A percentile compares a stretch with the other conserved stretches of the same genome.
phyloP scores from a whole-genome alignment of 2,888 invertebrate species.

The Conistra vaccinii region DNA sequence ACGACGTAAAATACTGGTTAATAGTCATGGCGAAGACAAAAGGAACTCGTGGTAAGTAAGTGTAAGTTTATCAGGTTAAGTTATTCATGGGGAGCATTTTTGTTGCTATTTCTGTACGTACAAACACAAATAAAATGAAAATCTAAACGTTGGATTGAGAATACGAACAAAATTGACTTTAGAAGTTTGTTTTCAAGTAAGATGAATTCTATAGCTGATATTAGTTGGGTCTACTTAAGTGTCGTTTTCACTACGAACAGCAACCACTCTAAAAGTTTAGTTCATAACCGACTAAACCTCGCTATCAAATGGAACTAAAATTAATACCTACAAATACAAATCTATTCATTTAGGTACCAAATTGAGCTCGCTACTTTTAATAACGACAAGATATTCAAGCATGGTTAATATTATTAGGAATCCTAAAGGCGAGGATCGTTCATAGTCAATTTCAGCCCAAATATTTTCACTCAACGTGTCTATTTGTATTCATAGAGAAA shows the following conservation, averaged over 20 bases:
- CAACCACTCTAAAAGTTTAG: constrained; percentile 10
- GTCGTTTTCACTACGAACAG: neutral
- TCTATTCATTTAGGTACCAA: neutral
- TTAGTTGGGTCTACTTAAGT: too few species aligned
- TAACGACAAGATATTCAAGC: constrained; percentile 3
- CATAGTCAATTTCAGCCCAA: constrained; percentile 78
- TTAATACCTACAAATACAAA: neutral
- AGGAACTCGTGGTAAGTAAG: constrained; percentile 24
- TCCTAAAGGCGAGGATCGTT: constrained; percentile 69
- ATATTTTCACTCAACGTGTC: constrained; percentile 80
- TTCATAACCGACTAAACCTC: constrained; percentile 7
- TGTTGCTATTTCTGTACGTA: neutral
- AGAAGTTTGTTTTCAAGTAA: too few species aligned
- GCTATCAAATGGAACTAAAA: constrained; percentile 1
- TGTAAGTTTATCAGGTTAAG: constrained; percentile 31
- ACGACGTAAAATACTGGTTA: constrained; percentile 54
- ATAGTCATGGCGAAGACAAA: constrained; percentile 45
- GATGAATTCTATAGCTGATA: too few species aligned
- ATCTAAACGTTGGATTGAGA: neutral
- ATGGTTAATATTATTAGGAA: constrained; percentile 52
- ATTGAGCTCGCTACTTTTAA: constrained; percentile 1
- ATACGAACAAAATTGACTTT: too few species aligned
- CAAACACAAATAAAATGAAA: neutral
- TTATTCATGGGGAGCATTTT: constrained; percentile 18
- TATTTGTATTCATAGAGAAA: constrained; percentile 85